Conservation (phyloP, 2,113 vertebrate species). For the Brachyhypopomus occidentalis region DNA sequence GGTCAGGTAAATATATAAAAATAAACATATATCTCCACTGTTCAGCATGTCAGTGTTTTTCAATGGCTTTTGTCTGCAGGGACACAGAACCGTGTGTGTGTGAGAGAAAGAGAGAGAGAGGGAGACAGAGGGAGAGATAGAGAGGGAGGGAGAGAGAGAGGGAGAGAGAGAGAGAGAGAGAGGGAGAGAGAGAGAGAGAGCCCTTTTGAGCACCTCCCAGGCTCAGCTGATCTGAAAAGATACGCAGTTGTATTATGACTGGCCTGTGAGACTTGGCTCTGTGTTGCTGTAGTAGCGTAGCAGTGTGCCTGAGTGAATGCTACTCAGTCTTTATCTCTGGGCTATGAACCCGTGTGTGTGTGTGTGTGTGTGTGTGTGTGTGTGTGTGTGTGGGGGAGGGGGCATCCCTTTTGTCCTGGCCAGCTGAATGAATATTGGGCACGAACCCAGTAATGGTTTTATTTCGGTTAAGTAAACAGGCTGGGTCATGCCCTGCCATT, state of each 20-base stretch:
- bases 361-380: constrained; percentile 15
- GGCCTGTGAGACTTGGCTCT: constrained; percentile 4
- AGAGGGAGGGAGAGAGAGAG: too few relatives aligned
- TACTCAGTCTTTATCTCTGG: not conserved
- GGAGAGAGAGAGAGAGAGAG: too few relatives aligned
- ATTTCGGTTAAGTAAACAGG: constrained; percentile 2
- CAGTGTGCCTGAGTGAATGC: constrained; percentile 1
- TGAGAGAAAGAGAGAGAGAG: too few relatives aligned
- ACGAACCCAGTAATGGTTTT: constrained; percentile 5
- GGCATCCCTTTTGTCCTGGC: not conserved
- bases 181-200: too few relatives aligned
- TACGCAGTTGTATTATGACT: constrained; percentile 30
- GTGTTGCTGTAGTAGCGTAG: not conserved
- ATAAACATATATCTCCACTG: constrained; percentile 10
- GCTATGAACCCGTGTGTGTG: not conserved
- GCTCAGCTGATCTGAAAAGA: constrained; percentile 45
- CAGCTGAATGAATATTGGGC: not conserved
- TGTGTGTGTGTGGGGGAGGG: not conserved
- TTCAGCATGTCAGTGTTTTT: constrained; percentile 58
- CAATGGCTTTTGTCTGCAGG: constrained; percentile 58
- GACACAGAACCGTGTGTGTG: constrained; percentile 33
- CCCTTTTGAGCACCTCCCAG: constrained; percentile 54
- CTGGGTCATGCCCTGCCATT: not conserved
- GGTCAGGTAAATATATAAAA: not conserved
- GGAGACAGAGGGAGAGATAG: too few relatives aligned